Evolutionary conservation across 2,113 vertebrate genomes (phyloP).

Genomic region (Nibea coibor): DNA sequence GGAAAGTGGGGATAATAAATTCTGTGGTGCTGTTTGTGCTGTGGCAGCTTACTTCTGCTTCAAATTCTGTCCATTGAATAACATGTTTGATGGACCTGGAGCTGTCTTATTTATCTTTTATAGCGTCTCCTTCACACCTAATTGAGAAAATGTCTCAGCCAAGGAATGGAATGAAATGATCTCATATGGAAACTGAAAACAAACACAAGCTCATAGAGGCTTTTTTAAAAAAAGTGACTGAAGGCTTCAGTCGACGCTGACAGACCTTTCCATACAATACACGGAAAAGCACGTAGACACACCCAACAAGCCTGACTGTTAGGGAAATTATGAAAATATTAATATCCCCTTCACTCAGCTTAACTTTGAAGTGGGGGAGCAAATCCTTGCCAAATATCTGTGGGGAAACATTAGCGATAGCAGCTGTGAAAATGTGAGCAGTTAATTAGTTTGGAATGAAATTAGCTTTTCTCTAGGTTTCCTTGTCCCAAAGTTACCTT

Average conservation of each 20-base stretch:
- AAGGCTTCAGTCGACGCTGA: conserved; percentile 12
- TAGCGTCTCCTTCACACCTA: not conserved
- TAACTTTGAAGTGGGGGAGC: conserved; percentile 33
- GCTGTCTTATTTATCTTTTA: not conserved
- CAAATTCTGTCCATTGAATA: not conserved
- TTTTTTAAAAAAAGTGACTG: conserved; percentile 2
- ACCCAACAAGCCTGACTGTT: conserved; percentile 31
- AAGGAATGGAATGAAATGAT: not conserved
- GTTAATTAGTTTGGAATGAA: not conserved
- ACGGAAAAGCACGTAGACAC: conserved; percentile 24
- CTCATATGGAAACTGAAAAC: conserved; percentile 9
- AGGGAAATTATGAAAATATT: conserved; percentile 71
- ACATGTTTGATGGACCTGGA: not conserved
- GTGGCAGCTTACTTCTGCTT: not conserved
- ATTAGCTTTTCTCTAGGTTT: not conserved
- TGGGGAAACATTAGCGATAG: conserved; percentile 12
- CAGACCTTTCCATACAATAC: conserved; percentile 3
- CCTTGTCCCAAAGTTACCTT: not conserved
- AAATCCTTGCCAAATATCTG: conserved; percentile 16
- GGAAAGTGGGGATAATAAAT: not conserved
- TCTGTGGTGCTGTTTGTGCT: conserved; percentile 17
- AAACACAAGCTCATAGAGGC: conserved; percentile 8
- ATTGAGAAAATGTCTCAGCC: not conserved
- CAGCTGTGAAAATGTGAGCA: conserved; percentile 33
- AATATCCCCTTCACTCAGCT: conserved; percentile 19